Percentiles rank a stretch among this genome's conserved stretches.
These are phyloP conservation scores for Crenuchus spilurus DNA, from an alignment of 2,797 vertebrate species.

Conservation along the genomic window DNA sequence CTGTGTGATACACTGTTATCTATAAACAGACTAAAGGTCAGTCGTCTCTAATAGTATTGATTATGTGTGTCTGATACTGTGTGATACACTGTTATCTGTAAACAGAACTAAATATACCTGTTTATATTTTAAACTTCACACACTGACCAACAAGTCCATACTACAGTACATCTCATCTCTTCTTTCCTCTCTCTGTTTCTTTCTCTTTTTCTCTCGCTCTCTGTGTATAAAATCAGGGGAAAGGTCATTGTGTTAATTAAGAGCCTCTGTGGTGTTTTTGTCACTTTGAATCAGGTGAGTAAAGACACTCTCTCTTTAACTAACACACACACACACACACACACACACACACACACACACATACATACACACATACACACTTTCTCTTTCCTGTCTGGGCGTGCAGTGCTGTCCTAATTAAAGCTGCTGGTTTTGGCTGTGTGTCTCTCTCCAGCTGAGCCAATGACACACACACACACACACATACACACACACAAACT, in stretches of 20 bases:
- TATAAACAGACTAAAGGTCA: too few species aligned
- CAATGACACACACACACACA: slow-evolving; percentile 39
- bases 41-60: too few species aligned
- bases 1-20: too few species aligned
- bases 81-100: too few species aligned
- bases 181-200: not conserved
- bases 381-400: slow-evolving; percentile 6
- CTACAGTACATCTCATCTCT: too few species aligned
- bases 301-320: not conserved
- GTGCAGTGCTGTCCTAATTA: slow-evolving; percentile 49
- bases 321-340: not conserved
- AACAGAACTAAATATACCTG: too few species aligned
- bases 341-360: not conserved
- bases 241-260: slow-evolving; percentile 67
- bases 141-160: too few species aligned
- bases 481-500: not conserved
- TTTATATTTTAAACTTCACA: too few species aligned
- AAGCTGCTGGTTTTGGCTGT: slow-evolving; percentile 48
- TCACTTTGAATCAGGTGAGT: slow-evolving; percentile 36
- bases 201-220: not conserved
- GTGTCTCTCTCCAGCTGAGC: slow-evolving; percentile 43
- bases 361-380: slow-evolving; percentile 5
- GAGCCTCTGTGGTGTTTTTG: slow-evolving; percentile 22
- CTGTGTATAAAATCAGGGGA: slow-evolving; percentile 44
- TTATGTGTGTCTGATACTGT: too few species aligned